Evolutionary conservation across 2,113 vertebrate species (phyloP).

Genomic region (Tachysurus vachellii): DNA sequence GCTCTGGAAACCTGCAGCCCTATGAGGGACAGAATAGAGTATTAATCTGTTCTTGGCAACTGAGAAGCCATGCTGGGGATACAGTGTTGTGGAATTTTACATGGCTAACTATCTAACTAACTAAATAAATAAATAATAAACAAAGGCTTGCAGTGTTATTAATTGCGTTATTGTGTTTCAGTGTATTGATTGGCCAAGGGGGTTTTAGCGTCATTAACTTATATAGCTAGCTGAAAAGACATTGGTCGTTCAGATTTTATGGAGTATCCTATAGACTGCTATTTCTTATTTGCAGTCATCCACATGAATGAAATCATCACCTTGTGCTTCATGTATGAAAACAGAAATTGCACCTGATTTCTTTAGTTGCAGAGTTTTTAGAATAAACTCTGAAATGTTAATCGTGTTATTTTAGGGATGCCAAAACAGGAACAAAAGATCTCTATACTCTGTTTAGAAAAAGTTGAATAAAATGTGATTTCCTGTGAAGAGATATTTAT

Average conservation of each 20-base stretch:
- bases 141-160: not conserved
- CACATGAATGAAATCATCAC: not conserved
- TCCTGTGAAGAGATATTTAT: not conserved
- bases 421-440: not conserved
- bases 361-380: not conserved
- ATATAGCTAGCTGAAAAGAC: constrained; percentile 6
- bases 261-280: not conserved
- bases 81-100: not conserved
- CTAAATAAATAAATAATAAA: no score
- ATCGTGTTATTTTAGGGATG: not conserved
- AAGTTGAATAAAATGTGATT: not conserved
- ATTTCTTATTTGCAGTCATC: not conserved
- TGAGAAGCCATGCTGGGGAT: not conserved
- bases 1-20: constrained; percentile 2
- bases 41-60: not conserved
- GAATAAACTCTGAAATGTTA: not conserved
- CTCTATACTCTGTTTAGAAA: not conserved
- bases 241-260: not conserved
- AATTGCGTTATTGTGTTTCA: not conserved
- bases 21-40: not conserved
- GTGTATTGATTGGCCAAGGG: not conserved
- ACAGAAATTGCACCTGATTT: not conserved
- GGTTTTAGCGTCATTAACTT: not conserved
- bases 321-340: not conserved
- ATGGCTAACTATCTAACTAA: no score